Evolutionary conservation across 1,140 invertebrate species (phyloP).

Genomic region (Scaptodrosophila lebanonensis): DNA sequence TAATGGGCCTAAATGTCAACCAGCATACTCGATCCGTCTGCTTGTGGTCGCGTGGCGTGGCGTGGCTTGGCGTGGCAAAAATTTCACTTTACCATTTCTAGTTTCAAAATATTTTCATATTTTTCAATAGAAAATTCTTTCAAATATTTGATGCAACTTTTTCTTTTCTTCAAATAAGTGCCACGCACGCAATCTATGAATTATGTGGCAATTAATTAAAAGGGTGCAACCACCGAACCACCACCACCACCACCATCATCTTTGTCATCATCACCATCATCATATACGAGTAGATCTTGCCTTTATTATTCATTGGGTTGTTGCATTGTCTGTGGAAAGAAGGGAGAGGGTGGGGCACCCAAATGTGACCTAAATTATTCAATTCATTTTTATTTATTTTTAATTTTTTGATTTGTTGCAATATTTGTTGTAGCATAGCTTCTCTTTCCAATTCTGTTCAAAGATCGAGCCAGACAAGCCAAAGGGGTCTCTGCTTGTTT

Average conservation of each 20-base stretch:
- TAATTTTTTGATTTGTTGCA: constrained; percentile 76
- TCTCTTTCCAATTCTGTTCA: background rate
- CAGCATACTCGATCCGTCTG: constrained; percentile 45
- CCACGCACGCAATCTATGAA: constrained; percentile 51
- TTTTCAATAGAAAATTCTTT: constrained; percentile 41
- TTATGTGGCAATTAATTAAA: constrained; percentile 65
- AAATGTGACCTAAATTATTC: constrained; percentile 73
- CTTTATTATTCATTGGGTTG: constrained; percentile 13
- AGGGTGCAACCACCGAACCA: constrained; percentile 14
- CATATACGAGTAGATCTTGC: background rate
- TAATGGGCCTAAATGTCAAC: constrained; percentile 59
- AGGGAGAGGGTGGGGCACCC: constrained; percentile 1
- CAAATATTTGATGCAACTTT: too few species aligned
- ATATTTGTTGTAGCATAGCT: constrained; percentile 28
- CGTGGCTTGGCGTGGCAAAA: background rate
- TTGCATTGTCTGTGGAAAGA: too few species aligned
- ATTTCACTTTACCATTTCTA: constrained; percentile 6
- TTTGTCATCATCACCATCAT: background rate
- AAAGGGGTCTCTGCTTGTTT: constrained; percentile 69
- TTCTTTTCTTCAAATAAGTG: background rate
- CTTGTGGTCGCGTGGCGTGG: background rate
- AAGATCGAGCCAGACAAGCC: constrained; percentile 8
- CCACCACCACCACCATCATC: constrained; percentile 17
- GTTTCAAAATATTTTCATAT: constrained; percentile 67
- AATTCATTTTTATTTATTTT: constrained; percentile 76